These are phyloP conservation scores for Parasteatoda tepidariorum DNA, from an alignment of 1,140 invertebrate genomes.

Conservation along the genomic window DNA sequence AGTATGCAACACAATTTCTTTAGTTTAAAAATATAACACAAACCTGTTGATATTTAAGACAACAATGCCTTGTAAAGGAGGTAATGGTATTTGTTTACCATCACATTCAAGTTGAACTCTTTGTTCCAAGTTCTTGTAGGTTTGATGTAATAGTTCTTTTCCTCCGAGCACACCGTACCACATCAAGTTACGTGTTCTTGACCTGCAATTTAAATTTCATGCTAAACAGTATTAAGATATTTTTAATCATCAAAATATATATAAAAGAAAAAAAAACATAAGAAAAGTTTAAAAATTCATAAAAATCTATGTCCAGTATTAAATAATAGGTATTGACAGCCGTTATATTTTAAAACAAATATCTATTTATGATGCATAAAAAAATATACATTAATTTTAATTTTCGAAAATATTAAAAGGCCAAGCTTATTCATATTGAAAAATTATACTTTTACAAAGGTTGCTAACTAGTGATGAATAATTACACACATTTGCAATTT, in stretches of 20 bases:
- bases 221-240: conserved; percentile 91
- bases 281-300: neutral
- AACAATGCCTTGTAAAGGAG: conserved; percentile 95
- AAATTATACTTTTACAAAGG: no score
- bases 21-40: no score
- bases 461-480: no score
- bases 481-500: no score
- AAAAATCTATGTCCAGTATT: neutral
- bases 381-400: no score
- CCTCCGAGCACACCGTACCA: conserved; percentile 96
- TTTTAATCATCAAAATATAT: conserved; percentile 76
- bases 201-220: conserved; percentile 78
- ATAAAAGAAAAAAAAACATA: neutral
- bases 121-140: conserved; percentile 96
- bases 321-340: neutral
- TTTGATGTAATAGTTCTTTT: conserved; percentile 84
- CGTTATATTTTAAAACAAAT: no score
- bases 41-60: conserved; percentile 95
- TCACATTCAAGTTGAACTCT: conserved; percentile 93
- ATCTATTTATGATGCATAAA: no score
- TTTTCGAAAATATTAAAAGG: no score
- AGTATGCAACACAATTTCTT: no score
- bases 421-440: no score
- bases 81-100: conserved; percentile 89
- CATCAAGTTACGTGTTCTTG: conserved; percentile 94